Base-by-base conservation (phyloP, 2,888 invertebrate species). In the Diplazon laetatorius region DNA sequence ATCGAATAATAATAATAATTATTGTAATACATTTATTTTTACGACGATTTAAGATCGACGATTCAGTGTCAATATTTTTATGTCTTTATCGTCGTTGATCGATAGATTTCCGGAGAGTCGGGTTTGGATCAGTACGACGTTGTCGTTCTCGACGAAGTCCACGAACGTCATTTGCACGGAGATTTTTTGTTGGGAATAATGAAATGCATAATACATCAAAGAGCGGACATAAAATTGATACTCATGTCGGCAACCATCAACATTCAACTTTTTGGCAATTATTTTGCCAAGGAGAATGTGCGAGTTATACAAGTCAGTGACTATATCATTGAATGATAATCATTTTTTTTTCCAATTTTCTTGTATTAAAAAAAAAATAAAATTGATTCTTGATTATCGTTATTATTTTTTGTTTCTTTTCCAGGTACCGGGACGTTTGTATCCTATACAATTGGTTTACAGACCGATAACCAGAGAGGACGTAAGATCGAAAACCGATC, bases 161-260 rank as follows among this genome's bases (percentile, higher is more conserved):
- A 99, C 87, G 99, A 99, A 90, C 93, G 99, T 12, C 98, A 99
- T 92, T 93, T 99, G 2, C 96, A 97, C 91, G 98, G 98, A 0
- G 98, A 98, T 89, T 97, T 98, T 89, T 92, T 99, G 44, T 92
- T 99, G 3, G 99, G 99, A 0, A 95, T 99, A 0, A 94, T 99
- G 84, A 98, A 98, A 89, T 99, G 98, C 90, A 92, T 99, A 8
- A 92, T 98, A 57, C 94, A 95, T 84, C 96, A 96, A 85, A 93
- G 97, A 60, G 91, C 91, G 2, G 94, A 98, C 86, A 92, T 99
- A 20, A 99, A 98, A 91, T 91, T 98, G 12, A 95, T 99, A 48
- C 94, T 99, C 0, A 99, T 99, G 99, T 99, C 99, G 0, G 99
- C 99, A 12, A 99, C 99, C 0, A 99, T 99, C 73, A 99, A 99